A percentile compares a stretch with the other conserved stretches of the same genome.
Conservation (phyloP, 2,888 invertebrate genomes). For the Rotaria socialis region DNA sequence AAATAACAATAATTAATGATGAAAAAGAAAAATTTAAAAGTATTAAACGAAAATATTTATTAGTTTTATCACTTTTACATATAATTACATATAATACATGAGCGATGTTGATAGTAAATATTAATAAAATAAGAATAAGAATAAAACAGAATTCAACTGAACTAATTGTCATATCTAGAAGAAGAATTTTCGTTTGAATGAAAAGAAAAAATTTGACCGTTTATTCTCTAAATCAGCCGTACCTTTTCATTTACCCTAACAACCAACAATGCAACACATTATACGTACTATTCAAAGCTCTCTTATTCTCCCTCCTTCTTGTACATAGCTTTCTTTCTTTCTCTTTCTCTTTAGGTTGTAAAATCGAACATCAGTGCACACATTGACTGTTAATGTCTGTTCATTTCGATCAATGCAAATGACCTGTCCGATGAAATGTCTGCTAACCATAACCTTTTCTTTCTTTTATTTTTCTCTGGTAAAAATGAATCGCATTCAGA, state of each 20-base stretch:
- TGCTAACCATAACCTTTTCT: background rate
- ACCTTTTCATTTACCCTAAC: background rate
- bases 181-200: background rate
- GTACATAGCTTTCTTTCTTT: background rate
- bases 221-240: background rate
- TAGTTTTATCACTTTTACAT: background rate
- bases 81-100: slow-evolving; percentile 19
- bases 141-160: background rate
- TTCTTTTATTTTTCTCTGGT: background rate
- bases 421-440: background rate
- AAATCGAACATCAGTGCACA: background rate
- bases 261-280: background rate
- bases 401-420: too few species aligned
- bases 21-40: background rate
- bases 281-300: background rate
- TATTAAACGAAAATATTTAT: background rate
- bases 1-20: background rate
- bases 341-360: background rate
- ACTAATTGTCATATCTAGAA: background rate
- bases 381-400: background rate
- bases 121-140: background rate
- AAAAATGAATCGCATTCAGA: background rate
- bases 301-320: background rate
- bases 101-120: background rate
- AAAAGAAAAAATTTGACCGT: background rate